Evolutionary conservation across 2,113 vertebrate genomes (phyloP), one percentile per base, ranked within the genome.

Genomic region (Microcebus griseorufus): DNA sequence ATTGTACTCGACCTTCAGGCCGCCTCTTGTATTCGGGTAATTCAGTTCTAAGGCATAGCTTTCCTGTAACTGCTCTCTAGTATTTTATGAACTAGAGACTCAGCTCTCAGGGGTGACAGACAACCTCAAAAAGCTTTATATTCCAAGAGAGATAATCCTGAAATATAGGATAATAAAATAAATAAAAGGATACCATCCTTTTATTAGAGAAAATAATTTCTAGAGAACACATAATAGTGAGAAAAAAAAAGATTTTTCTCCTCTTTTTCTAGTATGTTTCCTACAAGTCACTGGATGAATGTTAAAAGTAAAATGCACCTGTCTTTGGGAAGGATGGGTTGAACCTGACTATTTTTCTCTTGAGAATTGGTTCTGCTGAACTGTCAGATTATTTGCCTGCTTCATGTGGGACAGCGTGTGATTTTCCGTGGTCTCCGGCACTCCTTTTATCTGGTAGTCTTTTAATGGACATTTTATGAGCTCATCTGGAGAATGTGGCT

Each of bases 121-220:
- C 23, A 58, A 13, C 32, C 25, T 37, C 70, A 70, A 48, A 78
- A 83, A 34, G 1, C 39, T 90, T 90, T 90, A 51, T 14, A 65
- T n/a, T 69, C 80, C 65, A 39, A 45, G n/a, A 16, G 62, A 78
- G 27, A 32, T 55, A 72, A 48, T 70, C 51, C 67, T 88, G 64
- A 91, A 83, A 60, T 72, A n/a, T 14, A 32, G 4, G 3, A 45
- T 45, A 45, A 45, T 45, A 45, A 45, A 45, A 45, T 45, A 45
- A 45, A 45, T 45, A 45, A 45, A 45, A 45, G 42, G 6, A 45
- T 45, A 8, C 42, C 16, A 39, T 67, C 23, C 20, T 62, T 76
- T 95, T 96, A 60, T 70, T 23, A 78, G 45, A 88, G 45, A 79
- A 87, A 70, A 60, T 65, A 48, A 69, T 97, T 93, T 93, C 62